Conservation (phyloP, 2,888 invertebrate genomes). For the Drosophila paranaensis region DNA sequence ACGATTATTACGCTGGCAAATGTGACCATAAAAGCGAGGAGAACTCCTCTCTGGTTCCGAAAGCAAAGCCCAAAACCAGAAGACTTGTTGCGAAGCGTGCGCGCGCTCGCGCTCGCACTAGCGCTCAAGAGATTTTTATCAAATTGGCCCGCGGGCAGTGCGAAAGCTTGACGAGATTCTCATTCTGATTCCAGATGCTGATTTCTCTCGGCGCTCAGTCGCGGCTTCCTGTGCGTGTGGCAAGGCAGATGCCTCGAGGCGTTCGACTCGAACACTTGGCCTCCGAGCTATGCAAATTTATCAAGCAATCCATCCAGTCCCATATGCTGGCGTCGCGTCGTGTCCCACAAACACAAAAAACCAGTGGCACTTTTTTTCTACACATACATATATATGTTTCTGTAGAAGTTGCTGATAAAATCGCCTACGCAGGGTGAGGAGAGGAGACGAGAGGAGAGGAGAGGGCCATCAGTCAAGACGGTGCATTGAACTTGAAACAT, state of each 20-base stretch:
- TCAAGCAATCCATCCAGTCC: conserved; percentile 44
- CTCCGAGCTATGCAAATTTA: conserved; percentile 72
- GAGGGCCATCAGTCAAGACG: conserved; percentile 39
- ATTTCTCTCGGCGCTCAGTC: conserved; percentile 39
- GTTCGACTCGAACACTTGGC: conserved; percentile 43
- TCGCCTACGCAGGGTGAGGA: conserved; percentile 19
- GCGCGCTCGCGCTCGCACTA: conserved; percentile 10
- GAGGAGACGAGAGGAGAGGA: background rate
- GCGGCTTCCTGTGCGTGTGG: conserved; percentile 64
- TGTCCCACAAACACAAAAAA: conserved; percentile 77
- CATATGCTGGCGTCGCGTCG: conserved; percentile 13
- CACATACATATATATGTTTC: background rate
- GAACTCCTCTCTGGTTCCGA: conserved; percentile 18
- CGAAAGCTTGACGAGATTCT: conserved; percentile 54
- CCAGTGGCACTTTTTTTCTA: conserved; percentile 64
- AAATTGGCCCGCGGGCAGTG: conserved; percentile 61
- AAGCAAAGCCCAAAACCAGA: conserved; percentile 23
- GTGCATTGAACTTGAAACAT: conserved; percentile 69
- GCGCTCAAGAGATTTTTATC: conserved; percentile 60
- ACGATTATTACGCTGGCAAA: conserved; percentile 71
- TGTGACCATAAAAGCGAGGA: conserved; percentile 59
- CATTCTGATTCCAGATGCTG: conserved; percentile 52
- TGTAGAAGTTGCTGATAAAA: conserved; percentile 40
- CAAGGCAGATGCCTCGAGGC: conserved; percentile 51
- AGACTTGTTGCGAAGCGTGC: conserved; percentile 58